Conservation (phyloP, 2,888 invertebrate species). For the Gonocerus acuteangulatus region DNA sequence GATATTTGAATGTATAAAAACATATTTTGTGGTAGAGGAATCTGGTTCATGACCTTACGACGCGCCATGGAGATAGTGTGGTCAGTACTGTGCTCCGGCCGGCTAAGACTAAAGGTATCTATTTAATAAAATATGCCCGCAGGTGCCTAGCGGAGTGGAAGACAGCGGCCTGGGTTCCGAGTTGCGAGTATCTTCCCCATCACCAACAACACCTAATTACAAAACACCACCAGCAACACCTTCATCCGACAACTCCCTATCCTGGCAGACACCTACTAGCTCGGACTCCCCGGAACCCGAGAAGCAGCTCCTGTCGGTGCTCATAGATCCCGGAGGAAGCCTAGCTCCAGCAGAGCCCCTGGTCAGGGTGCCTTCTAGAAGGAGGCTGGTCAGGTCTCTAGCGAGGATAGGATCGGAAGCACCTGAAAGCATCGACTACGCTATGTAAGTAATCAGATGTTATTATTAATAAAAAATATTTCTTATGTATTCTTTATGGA, state of each 20-base stretch:
- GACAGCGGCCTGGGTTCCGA: constrained; percentile 33
- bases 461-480: too few relatives aligned
- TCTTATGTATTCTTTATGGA: too few relatives aligned
- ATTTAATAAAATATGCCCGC: too few relatives aligned
- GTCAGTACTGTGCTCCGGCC: too few relatives aligned
- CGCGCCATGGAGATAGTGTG: too few relatives aligned
- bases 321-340: constrained; percentile 11
- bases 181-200: constrained; percentile 30
- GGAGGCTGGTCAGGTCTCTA: constrained; percentile 32
- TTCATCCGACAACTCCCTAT: constrained; percentile 33
- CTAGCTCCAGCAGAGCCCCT: constrained; percentile 11
- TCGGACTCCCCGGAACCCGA: constrained; percentile 18
- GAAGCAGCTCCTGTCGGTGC: constrained; percentile 28
- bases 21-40: too few relatives aligned
- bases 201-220: constrained; percentile 28
- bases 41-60: too few relatives aligned
- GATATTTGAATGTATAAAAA: too few relatives aligned
- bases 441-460: too few relatives aligned
- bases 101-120: too few relatives aligned
- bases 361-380: constrained; percentile 31
- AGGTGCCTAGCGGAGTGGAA: constrained; percentile 25
- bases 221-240: constrained; percentile 29
- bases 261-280: constrained; percentile 35
- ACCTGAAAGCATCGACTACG: not conserved
- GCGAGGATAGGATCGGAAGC: constrained; percentile 34